Evolutionary conservation across 2,888 invertebrate genomes (phyloP).

Genomic region (Tiliacea aurago): DNA sequence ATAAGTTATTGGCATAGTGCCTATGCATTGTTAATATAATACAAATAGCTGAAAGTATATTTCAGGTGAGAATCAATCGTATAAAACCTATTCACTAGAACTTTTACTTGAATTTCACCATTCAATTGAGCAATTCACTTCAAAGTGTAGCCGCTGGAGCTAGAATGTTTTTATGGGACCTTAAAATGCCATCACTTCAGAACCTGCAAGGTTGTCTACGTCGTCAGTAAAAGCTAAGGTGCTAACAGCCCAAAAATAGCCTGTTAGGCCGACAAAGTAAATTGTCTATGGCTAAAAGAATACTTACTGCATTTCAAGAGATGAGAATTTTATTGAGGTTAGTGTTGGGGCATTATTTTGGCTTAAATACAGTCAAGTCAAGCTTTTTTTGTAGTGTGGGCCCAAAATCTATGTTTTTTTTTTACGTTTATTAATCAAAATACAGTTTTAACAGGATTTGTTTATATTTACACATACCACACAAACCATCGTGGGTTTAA

Average conservation of each 20-base stretch:
- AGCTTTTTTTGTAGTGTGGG: neutral
- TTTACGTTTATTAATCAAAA: too few relatives aligned
- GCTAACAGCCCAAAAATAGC: conserved; percentile 45
- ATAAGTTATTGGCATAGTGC: neutral
- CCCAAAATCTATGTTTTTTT: too few relatives aligned
- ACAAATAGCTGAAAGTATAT: neutral
- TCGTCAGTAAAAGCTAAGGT: conserved; percentile 24
- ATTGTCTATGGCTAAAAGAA: conserved; percentile 30
- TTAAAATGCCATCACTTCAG: conserved; percentile 41
- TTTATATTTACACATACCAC: too few relatives aligned
- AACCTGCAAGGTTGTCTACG: conserved; percentile 17
- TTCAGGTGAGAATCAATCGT: conserved; percentile 7
- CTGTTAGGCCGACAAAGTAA: conserved; percentile 47
- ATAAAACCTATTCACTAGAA: conserved; percentile 1
- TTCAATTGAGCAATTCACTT: conserved; percentile 35
- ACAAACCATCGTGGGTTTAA: too few relatives aligned
- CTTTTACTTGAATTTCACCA: conserved; percentile 2
- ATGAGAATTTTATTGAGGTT: neutral
- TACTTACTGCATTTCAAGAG: conserved; percentile 2
- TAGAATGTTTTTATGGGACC: conserved; percentile 45
- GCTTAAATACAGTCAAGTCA: neutral
- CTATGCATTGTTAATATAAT: neutral
- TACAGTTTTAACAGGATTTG: too few relatives aligned
- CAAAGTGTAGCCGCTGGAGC: conserved; percentile 36
- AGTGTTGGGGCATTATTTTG: neutral